These are phyloP conservation scores for Agonopterix subpropinquella DNA, from an alignment of 2,888 invertebrate species.

Conservation along the genomic window DNA sequence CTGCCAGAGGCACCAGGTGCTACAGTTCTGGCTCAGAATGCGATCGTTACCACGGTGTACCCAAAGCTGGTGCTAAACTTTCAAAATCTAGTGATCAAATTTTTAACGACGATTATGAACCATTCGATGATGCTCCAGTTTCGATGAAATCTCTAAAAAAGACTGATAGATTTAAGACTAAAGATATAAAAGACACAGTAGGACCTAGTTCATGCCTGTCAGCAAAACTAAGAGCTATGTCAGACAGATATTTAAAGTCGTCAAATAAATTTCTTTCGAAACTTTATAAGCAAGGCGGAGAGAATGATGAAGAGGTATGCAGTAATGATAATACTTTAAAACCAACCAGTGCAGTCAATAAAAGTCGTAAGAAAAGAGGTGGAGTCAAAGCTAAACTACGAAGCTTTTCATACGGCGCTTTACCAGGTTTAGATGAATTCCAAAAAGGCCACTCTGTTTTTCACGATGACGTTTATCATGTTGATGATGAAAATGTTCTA, in stretches of 20 bases:
- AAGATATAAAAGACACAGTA: slow-evolving; percentile 63
- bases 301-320: slow-evolving; percentile 34
- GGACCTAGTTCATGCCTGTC: slow-evolving; percentile 79
- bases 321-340: slow-evolving; percentile 47
- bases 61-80: slow-evolving; percentile 59
- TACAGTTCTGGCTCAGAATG: slow-evolving; percentile 72
- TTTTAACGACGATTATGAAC: slow-evolving; percentile 67
- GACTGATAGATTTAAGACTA: slow-evolving; percentile 66
- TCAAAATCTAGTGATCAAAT: slow-evolving; percentile 74
- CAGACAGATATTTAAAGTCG: slow-evolving; percentile 81
- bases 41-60: slow-evolving; percentile 62
- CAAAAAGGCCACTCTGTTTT: slow-evolving; percentile 78
- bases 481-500: slow-evolving; percentile 70
- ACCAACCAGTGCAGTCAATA: slow-evolving; percentile 38
- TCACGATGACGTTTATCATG: slow-evolving; percentile 74
- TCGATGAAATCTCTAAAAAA: slow-evolving; percentile 57
- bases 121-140: slow-evolving; percentile 42
- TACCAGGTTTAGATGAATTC: slow-evolving; percentile 83
- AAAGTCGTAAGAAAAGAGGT: slow-evolving; percentile 57
- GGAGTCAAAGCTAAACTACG: slow-evolving; percentile 74
- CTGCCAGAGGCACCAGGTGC: slow-evolving; percentile 59
- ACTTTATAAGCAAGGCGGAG: slow-evolving; percentile 73
- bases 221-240: slow-evolving; percentile 82
- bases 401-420: slow-evolving; percentile 84
- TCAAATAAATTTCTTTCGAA: slow-evolving; percentile 82